These are phyloP conservation scores for Esox niger DNA, from an alignment of 2,113 vertebrate species.

Conservation along the genomic window DNA sequence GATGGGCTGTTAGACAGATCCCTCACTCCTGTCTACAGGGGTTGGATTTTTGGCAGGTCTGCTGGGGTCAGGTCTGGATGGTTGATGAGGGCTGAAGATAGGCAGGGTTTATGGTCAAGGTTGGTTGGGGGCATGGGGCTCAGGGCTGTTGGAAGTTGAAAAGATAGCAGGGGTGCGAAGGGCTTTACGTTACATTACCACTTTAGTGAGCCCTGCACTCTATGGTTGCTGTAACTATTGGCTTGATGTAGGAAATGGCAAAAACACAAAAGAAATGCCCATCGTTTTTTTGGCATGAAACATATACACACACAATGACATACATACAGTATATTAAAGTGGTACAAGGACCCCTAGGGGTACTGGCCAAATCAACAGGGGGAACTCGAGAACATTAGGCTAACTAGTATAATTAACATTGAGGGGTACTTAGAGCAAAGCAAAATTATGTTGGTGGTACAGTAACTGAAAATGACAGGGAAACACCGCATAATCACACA, in stretches of 20 bases:
- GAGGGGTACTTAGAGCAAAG: no score
- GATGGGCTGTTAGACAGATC: constrained; percentile 7
- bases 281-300: constrained; percentile 3
- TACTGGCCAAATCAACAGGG: no score
- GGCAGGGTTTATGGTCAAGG: not conserved
- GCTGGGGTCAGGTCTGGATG: constrained; percentile 3
- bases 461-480: no score
- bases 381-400: no score
- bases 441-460: no score
- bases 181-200: constrained; percentile 27
- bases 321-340: no score
- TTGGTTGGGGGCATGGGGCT: not conserved
- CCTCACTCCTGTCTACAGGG: no score
- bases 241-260: constrained; percentile 7
- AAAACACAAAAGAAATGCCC: constrained; percentile 16
- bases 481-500: constrained; percentile 1
- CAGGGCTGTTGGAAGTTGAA: not conserved
- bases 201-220: constrained; percentile 24
- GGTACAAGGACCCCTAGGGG: no score
- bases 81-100: not conserved
- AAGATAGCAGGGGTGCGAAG: not conserved
- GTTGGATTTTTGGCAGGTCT: not conserved
- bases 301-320: not conserved
- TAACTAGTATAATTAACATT: no score
- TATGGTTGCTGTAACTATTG: not conserved